Conservation (phyloP, 2,888 invertebrate species). For the Tetragonula carbonaria region DNA sequence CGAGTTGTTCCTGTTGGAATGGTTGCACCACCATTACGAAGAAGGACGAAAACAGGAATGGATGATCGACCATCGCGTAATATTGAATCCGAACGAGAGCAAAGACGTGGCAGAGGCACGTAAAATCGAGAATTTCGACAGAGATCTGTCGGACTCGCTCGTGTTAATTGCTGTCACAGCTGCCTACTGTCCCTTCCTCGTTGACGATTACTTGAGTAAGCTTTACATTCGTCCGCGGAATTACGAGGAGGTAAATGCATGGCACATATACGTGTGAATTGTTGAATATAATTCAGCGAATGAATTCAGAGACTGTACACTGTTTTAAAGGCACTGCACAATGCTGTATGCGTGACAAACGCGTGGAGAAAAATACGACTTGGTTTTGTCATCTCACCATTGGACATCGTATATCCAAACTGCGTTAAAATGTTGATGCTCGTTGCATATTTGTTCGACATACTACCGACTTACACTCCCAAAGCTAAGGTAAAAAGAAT, state of each 20-base stretch:
- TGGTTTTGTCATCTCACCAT: constrained; percentile 85
- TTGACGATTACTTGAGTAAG: constrained; percentile 83
- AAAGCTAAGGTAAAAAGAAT: constrained; percentile 63
- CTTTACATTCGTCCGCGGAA: constrained; percentile 83
- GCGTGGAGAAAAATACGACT: constrained; percentile 86
- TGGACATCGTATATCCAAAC: constrained; percentile 85
- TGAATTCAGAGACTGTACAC: not conserved
- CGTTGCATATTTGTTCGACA: constrained; percentile 85
- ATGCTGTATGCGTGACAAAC: constrained; percentile 86
- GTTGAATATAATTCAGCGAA: too few species aligned
- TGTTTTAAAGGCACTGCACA: constrained; percentile 84
- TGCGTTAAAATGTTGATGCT: constrained; percentile 87
- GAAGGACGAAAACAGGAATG: constrained; percentile 82
- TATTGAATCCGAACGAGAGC: constrained; percentile 54
- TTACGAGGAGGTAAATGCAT: constrained; percentile 78
- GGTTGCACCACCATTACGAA: constrained; percentile 83
- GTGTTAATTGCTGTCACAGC: constrained; percentile 86
- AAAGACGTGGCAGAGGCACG: constrained; percentile 51
- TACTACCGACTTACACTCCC: constrained; percentile 85
- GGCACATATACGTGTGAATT: too few species aligned
- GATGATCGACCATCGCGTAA: constrained; percentile 81
- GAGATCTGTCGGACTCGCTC: constrained; percentile 86
- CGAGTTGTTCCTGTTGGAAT: constrained; percentile 81
- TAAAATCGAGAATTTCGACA: constrained; percentile 83
- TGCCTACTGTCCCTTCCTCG: constrained; percentile 87